Evolutionary conservation across 2,888 invertebrate species (phyloP), one percentile per base, ranked within the genome.

Genomic region (Callinectes sapidus): DNA sequence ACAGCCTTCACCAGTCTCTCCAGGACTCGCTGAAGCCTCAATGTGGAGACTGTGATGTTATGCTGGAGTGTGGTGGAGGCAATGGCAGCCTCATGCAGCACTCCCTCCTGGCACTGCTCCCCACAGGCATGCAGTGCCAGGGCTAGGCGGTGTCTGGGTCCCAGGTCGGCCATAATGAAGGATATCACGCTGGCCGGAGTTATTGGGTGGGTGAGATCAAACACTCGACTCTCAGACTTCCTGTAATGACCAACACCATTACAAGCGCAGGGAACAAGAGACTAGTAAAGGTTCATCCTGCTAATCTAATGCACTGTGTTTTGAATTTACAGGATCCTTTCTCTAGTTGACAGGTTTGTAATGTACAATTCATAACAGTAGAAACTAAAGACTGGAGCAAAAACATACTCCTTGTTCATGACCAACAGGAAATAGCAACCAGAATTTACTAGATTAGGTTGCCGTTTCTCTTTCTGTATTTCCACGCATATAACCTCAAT

Each of bases 131-230:
- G 85, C 35, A 93, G 77, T 16, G 93, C 93, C n/a, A 93, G 42
- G 23, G 86, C 55, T 35, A 93, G 89, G 28, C 94, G 91, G 39
- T 91, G 92, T 28, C 90, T 55, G 1, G 94, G 92, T 28, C 81
- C 87, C 16, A 94, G 81, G 35, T 90, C 91, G 23, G 91, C 55
- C 18, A 92, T 89, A 13, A 93, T 55, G 87, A 94, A 94, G n/a
- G 92, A 88, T 55, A 94, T 85, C 1, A 94, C 66, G 55, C 90
- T 94, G 54, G 89, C 92, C 1, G 92, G 88, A 14, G 94, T 94
- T 71, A 94, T 89, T 1, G 92, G 87, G 1, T 71, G 87, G 86
- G 87, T 66, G 42, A 89, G 61, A 81, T 94, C 92, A 35, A 94
- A 92, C 28, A 94, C 90, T 61, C 90, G 85, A 39, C 93, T 93